Conservation (phyloP, 2,888 invertebrate species). For the Meiosimyza decipiens region DNA sequence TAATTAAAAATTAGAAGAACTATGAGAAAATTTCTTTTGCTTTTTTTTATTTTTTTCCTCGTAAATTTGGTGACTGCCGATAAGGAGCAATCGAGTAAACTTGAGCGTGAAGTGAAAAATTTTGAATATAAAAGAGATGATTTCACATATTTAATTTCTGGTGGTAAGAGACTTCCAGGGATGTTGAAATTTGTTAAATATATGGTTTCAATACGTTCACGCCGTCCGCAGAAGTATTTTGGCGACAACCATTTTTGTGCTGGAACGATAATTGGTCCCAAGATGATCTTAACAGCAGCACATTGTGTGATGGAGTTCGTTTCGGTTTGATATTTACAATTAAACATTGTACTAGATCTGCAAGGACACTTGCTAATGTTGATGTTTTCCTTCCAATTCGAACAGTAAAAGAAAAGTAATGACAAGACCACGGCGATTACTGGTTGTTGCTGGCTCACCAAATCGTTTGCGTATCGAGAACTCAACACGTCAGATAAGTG, state of each 20-base stretch:
- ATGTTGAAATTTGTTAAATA: not conserved
- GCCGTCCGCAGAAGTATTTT: slow-evolving; percentile 31
- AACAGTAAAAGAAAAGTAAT: slow-evolving; percentile 36
- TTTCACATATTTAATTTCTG: slow-evolving; percentile 3
- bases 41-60: too few species aligned
- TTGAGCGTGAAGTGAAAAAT: too few species aligned
- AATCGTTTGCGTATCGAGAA: slow-evolving; percentile 38
- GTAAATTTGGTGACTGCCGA: too few species aligned
- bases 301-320: slow-evolving; percentile 48
- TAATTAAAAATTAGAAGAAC: too few species aligned
- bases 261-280: slow-evolving; percentile 44
- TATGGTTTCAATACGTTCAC: slow-evolving; percentile 44
- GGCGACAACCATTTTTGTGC: slow-evolving; percentile 50
- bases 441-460: slow-evolving; percentile 42
- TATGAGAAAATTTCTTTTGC: too few species aligned
- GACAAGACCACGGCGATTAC: slow-evolving; percentile 31
- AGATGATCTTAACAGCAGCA: slow-evolving; percentile 47
- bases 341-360: not conserved
- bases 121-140: too few species aligned
- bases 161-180: not conserved
- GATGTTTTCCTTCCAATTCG: not conserved
- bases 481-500: slow-evolving; percentile 40
- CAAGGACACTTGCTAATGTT: not conserved
- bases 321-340: not conserved
- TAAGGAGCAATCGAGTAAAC: too few species aligned